Evolutionary conservation across 92 coral and sea anemone genomes (phyloP).

Genomic region (Actinernus sp.): DNA sequence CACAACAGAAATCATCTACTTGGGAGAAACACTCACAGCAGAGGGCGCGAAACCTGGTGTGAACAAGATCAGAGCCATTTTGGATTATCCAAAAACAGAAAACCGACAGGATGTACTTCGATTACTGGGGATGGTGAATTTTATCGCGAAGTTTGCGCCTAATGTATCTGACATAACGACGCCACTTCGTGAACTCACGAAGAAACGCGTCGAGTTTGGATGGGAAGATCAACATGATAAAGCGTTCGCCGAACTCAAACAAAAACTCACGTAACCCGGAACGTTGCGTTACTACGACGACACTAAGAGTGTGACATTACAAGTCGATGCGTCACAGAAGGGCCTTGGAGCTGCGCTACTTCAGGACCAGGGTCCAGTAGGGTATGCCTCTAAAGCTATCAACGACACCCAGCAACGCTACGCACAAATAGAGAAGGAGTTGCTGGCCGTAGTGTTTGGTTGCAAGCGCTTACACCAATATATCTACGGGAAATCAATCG

Average conservation of each 20-base stretch:
- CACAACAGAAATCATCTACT: no score
- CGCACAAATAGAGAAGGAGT: conserved; percentile 44
- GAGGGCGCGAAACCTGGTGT: no score
- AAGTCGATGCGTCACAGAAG: conserved; percentile 27
- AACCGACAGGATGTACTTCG: no score
- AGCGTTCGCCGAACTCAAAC: conserved; percentile 56
- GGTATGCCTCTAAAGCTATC: conserved; percentile 61
- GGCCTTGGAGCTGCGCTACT: conserved; percentile 44
- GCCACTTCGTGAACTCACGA: conserved; percentile 49
- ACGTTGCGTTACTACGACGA: conserved; percentile 69
- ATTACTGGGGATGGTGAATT: no score
- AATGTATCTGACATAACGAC: no score
- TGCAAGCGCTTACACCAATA: conserved; percentile 15
- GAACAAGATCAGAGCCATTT: no score
- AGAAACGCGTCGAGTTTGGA: conserved; percentile 57
- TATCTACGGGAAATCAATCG: conserved; percentile 16
- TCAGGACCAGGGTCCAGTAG: conserved; percentile 44
- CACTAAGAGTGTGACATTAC: conserved; percentile 41
- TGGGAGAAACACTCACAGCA: no score
- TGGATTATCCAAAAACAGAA: no score
- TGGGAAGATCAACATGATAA: conserved; percentile 52
- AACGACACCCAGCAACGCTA: conserved; percentile 34
- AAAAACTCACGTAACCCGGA: conserved; percentile 40
- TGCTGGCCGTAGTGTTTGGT: conserved; percentile 23
- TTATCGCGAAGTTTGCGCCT: no score